A percentile compares a stretch with the other conserved stretches of the same genome.
Evolutionary conservation across 2,797 vertebrate genomes (phyloP).

Genomic region (Dicrostonyx torquatus): DNA sequence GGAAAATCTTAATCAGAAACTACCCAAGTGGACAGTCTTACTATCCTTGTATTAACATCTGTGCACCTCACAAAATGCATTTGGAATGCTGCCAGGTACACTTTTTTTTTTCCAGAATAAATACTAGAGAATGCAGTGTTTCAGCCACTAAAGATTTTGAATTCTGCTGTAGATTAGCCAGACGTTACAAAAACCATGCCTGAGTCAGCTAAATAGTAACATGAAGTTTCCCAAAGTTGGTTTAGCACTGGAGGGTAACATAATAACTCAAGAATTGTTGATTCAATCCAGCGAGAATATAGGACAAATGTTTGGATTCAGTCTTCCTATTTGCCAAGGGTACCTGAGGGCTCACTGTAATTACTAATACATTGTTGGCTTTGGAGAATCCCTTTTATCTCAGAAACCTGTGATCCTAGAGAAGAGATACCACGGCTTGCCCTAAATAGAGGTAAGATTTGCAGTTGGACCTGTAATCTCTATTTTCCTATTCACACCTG

Average conservation of each 20-base stretch:
- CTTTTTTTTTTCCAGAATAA: slow-evolving; percentile 71
- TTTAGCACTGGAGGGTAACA: slow-evolving; percentile 49
- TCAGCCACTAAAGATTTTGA: slow-evolving; percentile 77
- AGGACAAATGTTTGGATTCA: slow-evolving; percentile 49
- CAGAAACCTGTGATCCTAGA: slow-evolving; percentile 8
- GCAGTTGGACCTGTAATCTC: not conserved
- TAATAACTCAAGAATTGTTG: slow-evolving; percentile 72
- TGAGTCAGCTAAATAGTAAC: slow-evolving; percentile 77
- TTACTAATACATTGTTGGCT: slow-evolving; percentile 55
- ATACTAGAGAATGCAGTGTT: slow-evolving; percentile 65
- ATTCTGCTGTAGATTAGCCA: slow-evolving; percentile 80
- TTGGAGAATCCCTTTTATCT: slow-evolving; percentile 55
- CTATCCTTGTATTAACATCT: slow-evolving; percentile 77
- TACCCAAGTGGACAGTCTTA: slow-evolving; percentile 63
- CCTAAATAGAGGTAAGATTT: slow-evolving; percentile 48
- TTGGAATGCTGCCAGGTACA: slow-evolving; percentile 80
- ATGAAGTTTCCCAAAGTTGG: slow-evolving; percentile 72
- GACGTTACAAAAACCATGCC: slow-evolving; percentile 74
- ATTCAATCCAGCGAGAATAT: slow-evolving; percentile 55
- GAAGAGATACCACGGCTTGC: not conserved
- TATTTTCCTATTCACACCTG: not conserved
- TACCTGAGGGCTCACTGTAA: not conserved
- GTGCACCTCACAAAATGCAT: slow-evolving; percentile 70
- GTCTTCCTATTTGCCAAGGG: slow-evolving; percentile 55
- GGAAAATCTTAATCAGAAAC: slow-evolving; percentile 78